Evolutionary conservation across 2,113 vertebrate species (phyloP), one percentile per base, ranked within the genome.

Genomic region (Ailurus styani): DNA sequence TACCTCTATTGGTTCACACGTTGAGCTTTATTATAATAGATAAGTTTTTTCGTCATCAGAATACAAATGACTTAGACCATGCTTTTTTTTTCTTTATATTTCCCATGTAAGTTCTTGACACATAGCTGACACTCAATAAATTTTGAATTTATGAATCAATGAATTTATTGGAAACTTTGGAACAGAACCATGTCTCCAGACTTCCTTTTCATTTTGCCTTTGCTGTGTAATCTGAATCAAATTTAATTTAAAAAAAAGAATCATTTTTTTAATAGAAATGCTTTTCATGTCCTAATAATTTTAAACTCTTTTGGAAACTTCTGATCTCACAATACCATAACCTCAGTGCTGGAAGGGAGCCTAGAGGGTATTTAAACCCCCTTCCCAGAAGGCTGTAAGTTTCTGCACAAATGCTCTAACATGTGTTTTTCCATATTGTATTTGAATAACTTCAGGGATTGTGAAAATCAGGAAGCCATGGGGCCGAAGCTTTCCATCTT

Each of bases 81-180:
- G 50, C 23, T 7, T 64, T 87, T 57, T 60, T 37, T 75, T 8
- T 27, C 64, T 54, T 90, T 47, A 27, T 54, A 73, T 87, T 75
- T 45, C 66, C 81, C 42, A 12, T 83, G 13, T 84, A 91, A 93
- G 17, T 75, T 93, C 31, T 70, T 95, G 55, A 93, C 75, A 92
- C 14, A 91, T 77, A 91, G 68, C 73, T 87, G 87, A 50, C 47
- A 84, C 83, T 95, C 94, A 95, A 72, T 95, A 95, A 86, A 96
- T 90, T 97, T 79, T 95, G 52, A 88, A 94, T 94, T 97, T 97
- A 96, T 96, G 92, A 97, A 97, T 96, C 85, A 97, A 94, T 88
- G 82, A 87, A 81, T 96, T 96, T 96, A 94, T 96, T 96, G 64
- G 52, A 93, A 90, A 77, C 9, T 83, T 97, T 97, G 89, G 96